These are phyloP conservation scores for Himalopsyche kuldschensis DNA, from an alignment of 2,888 invertebrate species.

Conservation along the genomic window DNA sequence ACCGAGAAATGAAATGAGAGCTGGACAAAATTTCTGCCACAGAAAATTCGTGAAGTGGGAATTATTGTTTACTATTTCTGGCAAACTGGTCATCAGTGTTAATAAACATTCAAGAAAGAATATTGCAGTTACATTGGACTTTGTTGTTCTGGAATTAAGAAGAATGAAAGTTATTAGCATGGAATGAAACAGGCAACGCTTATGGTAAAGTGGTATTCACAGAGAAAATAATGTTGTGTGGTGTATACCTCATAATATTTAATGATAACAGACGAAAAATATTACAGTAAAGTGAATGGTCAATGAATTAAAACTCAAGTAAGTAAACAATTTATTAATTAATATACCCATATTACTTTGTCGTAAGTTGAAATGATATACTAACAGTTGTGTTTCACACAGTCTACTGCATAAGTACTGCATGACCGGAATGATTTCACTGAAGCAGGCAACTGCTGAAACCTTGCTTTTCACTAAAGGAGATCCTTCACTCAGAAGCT, in stretches of 20 bases:
- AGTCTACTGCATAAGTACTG: constrained; percentile 86
- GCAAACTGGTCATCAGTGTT: constrained; percentile 80
- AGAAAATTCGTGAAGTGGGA: constrained; percentile 84
- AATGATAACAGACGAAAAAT: too few relatives aligned
- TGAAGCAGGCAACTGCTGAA: constrained; percentile 81
- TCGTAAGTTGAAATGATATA: constrained; percentile 19
- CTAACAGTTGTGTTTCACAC: constrained; percentile 77
- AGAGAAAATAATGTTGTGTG: too few relatives aligned
- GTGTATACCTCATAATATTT: too few relatives aligned
- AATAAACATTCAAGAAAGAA: constrained; percentile 86
- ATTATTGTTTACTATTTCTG: constrained; percentile 80
- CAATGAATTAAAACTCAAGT: too few relatives aligned
- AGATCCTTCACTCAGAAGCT: constrained; percentile 61
- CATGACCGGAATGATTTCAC: constrained; percentile 87
- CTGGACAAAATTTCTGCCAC: constrained; percentile 93
- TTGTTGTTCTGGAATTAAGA: constrained; percentile 57
- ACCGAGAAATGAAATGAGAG: constrained; percentile 83
- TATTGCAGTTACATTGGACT: constrained; percentile 67
- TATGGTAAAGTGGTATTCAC: too few relatives aligned
- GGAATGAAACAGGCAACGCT: too few relatives aligned
- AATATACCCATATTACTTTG: too few relatives aligned
- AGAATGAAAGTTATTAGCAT: not conserved
- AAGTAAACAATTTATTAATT: too few relatives aligned
- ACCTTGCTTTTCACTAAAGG: constrained; percentile 55
- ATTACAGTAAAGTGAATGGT: too few relatives aligned